phyloP scores from a whole-genome alignment of 2,888 invertebrate genomes.

The Resseliella maxima region DNA sequence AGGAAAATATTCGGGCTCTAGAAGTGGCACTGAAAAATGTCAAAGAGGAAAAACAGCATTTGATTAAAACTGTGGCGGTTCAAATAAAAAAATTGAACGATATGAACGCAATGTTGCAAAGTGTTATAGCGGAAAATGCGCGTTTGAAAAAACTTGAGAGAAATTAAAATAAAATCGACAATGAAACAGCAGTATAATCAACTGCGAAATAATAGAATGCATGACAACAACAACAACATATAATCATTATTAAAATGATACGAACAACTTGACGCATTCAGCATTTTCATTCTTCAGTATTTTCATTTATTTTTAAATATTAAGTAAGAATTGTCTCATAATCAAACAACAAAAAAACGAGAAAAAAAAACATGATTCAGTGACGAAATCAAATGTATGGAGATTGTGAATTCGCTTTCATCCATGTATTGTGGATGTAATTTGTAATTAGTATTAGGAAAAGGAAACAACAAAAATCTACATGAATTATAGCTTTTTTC shows the following conservation, averaged over 20 bases:
- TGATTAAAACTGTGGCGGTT: too few relatives aligned
- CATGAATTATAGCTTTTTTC: conserved; percentile 17
- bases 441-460: neutral
- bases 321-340: too few relatives aligned
- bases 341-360: neutral
- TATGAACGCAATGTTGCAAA: neutral
- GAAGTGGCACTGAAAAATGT: neutral
- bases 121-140: neutral
- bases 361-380: too few relatives aligned
- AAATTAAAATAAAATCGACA: too few relatives aligned
- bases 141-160: neutral
- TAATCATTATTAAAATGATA: too few relatives aligned
- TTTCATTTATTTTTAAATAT: too few relatives aligned
- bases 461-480: neutral
- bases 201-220: too few relatives aligned
- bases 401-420: neutral
- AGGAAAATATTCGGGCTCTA: neutral
- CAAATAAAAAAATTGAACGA: neutral
- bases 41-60: neutral
- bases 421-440: neutral
- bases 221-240: too few relatives aligned
- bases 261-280: too few relatives aligned
- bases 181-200: too few relatives aligned
- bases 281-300: too few relatives aligned
- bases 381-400: too few relatives aligned